Base-by-base conservation (phyloP, 2,888 invertebrate genomes). In the Xestia sexstrigata region DNA sequence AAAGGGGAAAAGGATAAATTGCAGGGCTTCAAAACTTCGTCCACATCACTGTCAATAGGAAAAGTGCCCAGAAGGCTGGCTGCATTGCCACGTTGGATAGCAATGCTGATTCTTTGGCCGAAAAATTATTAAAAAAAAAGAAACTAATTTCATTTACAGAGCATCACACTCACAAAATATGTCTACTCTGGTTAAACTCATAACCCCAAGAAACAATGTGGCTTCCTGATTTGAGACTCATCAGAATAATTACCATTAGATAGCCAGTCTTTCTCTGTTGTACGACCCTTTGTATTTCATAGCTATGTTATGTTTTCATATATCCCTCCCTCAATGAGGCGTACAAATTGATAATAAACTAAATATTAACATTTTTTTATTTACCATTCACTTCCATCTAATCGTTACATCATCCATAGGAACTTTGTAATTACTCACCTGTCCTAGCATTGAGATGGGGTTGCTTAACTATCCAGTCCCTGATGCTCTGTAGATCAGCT, bases 401-500 rank as follows among this genome's bases (percentile, higher is more conserved):
- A 39, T 30, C 35, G 52, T 66, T 73, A 65, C 71, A 69, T 85
- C 71, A 71, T 47, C 20, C 55, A 26, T 3, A 20, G 20, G 15
- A 30, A 69, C 11, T 62, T 35, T 60, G 23, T 45, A 0, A 69
- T 8, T 49, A 73, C 81, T 58, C 78, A 93, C 94, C 94, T 86
- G 91, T 93, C 78, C 93, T 90, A 11, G 92, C 92, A 23, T 91
- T 95, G 39, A 97, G 89, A 90, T 97, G 97, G 0, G 97, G 96
- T 87, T 97, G 97, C 87, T 97, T 97, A 3, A 93, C 91, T 20
- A 97, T 88, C 97, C 97, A 97, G 52, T 97, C 95, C 87, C 96
- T 96, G 35, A 97, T 93, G 85, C 95, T 93, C 73, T 96, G 92
- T 52, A 97, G 91, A 88, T 97, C 97, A 76, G 94, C 94, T 1